These are phyloP conservation scores for Bathynomus jamesi DNA, from an alignment of 1,140 invertebrate species.

Conservation along the genomic window DNA sequence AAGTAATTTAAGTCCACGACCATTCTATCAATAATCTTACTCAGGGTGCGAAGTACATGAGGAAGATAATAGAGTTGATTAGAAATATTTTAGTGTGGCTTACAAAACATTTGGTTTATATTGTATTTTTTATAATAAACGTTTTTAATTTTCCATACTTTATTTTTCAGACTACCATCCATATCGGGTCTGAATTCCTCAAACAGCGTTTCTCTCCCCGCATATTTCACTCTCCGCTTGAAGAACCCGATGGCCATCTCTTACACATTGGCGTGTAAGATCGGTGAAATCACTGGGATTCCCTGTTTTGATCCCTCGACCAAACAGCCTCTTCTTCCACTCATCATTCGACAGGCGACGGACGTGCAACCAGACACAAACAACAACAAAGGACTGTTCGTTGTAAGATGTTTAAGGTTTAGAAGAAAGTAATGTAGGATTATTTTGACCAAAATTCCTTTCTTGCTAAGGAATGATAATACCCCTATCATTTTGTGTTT, in stretches of 20 bases:
- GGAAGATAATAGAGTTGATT: too few species aligned
- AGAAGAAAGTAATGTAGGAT: too few species aligned
- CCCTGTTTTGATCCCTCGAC: constrained; percentile 59
- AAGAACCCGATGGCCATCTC: constrained; percentile 80
- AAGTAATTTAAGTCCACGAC: too few species aligned
- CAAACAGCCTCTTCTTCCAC: constrained; percentile 60
- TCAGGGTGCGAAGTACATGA: too few species aligned
- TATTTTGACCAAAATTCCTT: too few species aligned
- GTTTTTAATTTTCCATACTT: background rate
- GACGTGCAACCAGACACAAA: constrained; percentile 58
- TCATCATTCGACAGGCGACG: constrained; percentile 65
- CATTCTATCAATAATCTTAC: too few species aligned
- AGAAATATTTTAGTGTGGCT: too few species aligned
- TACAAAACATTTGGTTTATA: too few species aligned
- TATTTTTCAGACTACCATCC: constrained; percentile 54
- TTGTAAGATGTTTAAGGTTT: too few species aligned
- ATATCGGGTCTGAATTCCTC: constrained; percentile 67
- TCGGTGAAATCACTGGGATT: constrained; percentile 63
- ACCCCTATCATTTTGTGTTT: too few species aligned
- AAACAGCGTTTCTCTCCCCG: constrained; percentile 81
- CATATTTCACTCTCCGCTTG: constrained; percentile 79
- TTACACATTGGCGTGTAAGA: constrained; percentile 59
- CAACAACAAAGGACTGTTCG: constrained; percentile 64
- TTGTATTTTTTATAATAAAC: too few species aligned
- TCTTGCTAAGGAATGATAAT: too few species aligned